Evolutionary conservation across 2,113 vertebrate species (phyloP).

Genomic region (Acanthisitta chloris): DNA sequence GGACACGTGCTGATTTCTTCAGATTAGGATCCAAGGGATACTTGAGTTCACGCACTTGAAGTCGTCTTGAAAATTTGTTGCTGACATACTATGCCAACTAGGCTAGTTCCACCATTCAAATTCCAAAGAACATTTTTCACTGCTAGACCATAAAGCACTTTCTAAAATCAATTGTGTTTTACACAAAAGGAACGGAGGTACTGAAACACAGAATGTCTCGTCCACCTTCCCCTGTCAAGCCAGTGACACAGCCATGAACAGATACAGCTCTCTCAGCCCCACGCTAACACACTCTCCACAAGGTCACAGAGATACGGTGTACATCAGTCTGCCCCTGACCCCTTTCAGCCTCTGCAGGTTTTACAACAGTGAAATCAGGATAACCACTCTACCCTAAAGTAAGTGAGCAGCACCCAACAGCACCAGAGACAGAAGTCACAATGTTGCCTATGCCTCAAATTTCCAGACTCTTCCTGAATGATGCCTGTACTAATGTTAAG

Average conservation of each 20-base stretch:
- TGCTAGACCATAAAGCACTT: neutral
- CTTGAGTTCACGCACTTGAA: neutral
- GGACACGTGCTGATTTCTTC: fast-evolving
- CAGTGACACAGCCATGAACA: neutral
- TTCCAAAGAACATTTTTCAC: neutral
- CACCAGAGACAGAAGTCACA: neutral
- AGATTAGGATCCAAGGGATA: neutral
- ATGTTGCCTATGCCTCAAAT: neutral
- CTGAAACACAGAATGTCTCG: neutral
- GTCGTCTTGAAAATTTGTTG: neutral
- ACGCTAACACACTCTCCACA: fast-evolving
- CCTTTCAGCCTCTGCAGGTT: neutral
- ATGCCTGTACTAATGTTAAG: neutral
- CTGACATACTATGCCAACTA: neutral
- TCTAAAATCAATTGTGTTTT: neutral
- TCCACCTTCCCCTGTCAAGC: neutral
- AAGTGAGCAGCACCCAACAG: neutral
- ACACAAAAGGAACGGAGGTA: neutral
- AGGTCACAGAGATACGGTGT: fast-evolving
- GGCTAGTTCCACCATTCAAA: neutral
- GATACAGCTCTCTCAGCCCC: neutral
- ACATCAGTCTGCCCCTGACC: neutral
- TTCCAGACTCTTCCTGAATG: neutral
- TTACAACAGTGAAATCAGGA: neutral
- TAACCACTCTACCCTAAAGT: neutral